phyloP scores from a whole-genome alignment of 35 echinoderm and acorn worm species.

The Apostichopus parvimensis region DNA sequence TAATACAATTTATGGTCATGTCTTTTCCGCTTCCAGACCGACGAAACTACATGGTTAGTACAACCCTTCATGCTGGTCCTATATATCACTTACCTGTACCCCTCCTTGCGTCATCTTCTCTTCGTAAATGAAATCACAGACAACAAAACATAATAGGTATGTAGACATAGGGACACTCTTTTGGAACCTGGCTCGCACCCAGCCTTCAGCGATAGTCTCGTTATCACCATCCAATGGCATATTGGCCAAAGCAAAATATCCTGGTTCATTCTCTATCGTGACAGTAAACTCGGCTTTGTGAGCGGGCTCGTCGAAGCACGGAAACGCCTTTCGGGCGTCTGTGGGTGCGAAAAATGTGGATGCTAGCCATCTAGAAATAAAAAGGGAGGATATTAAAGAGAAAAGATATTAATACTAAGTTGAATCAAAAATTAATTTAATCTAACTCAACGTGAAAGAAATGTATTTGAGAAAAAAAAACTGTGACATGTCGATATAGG shows the following conservation, averaged over 20 bases:
- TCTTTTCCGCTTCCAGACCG: no score
- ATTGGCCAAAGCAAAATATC: conserved; percentile 81
- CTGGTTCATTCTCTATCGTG: conserved; percentile 63
- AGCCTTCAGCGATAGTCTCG: conserved; percentile 6
- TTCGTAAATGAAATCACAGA: conserved; percentile 70
- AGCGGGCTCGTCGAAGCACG: conserved; percentile 97
- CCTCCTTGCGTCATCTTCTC: conserved; percentile 43
- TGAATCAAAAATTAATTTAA: no score
- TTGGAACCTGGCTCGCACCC: conserved; percentile 65
- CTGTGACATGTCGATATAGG: no score
- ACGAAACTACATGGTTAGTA: no score
- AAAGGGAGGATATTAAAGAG: background rate
- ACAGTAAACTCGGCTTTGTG: conserved; percentile 86
- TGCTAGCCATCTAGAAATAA: conserved; percentile 69
- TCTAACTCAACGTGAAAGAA: no score
- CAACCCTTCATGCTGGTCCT: no score
- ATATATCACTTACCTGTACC: conserved; percentile 58
- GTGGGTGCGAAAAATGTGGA: conserved; percentile 89
- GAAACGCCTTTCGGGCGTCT: conserved; percentile 89
- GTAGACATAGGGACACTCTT: conserved; percentile 88
- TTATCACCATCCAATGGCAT: conserved; percentile 63
- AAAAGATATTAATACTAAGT: background rate
- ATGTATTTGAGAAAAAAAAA: no score
- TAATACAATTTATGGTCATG: no score
- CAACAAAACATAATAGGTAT: conserved; percentile 78